Conservation (phyloP, 2,113 vertebrate species). For the Neodontobutis hainanensis region DNA sequence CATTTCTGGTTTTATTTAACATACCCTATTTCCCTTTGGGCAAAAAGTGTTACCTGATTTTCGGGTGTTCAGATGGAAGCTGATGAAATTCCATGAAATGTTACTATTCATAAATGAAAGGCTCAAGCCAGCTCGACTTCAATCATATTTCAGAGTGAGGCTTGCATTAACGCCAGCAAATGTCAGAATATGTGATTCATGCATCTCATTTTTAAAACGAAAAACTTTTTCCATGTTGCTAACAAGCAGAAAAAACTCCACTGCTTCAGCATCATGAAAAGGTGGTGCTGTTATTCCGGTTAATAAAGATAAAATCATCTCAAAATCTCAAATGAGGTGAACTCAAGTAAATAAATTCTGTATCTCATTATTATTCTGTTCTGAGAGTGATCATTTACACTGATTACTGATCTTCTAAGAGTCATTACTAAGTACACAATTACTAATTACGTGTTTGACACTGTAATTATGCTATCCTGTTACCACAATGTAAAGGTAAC, state of each 20-base stretch:
- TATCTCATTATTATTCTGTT: no score
- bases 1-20: slow-evolving; percentile 1
- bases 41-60: slow-evolving; percentile 34
- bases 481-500: no score
- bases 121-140: slow-evolving; percentile 38
- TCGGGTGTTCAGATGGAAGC: slow-evolving; percentile 36
- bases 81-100: slow-evolving; percentile 68
- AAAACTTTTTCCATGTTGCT: slow-evolving; percentile 15
- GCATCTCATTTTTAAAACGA: slow-evolving; percentile 20
- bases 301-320: background rate
- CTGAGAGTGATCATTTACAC: no score
- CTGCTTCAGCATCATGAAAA: background rate
- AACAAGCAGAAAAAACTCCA: slow-evolving; percentile 12
- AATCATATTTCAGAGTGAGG: slow-evolving; percentile 40
- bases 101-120: slow-evolving; percentile 55
- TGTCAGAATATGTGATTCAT: slow-evolving; percentile 27
- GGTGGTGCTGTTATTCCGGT: background rate
- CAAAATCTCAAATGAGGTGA: no score
- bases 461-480: no score
- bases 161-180: slow-evolving; percentile 35
- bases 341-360: no score
- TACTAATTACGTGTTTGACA: no score
- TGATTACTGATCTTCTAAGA: no score
- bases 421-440: no score
- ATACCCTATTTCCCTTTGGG: background rate